Evolutionary conservation across 2,113 vertebrate species (phyloP), one percentile per base, ranked within the genome.

Genomic region (Craseonycteris thonglongyai): DNA sequence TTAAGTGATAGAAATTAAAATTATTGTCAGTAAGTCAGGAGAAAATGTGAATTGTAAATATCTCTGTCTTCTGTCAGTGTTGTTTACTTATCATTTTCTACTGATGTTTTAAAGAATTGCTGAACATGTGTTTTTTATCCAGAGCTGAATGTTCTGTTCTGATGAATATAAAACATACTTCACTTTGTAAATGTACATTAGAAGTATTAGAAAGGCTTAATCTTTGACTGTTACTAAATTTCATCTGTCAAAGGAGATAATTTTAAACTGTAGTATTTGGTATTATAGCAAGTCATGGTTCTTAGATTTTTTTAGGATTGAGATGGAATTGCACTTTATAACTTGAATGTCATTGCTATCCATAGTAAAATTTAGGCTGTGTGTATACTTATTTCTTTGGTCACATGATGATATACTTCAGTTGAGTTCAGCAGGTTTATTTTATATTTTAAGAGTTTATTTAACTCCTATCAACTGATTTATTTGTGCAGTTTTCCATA

Each of bases 81-180:
- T 97, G 65, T 95, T 97, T 97, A 90, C 94, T 94, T 84, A 95
- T 88, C 96, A 93, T 85, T 86, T 98, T n/a, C 28, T 58, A 71
- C 66, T 96, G 51, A 82, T 88, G 96, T 82, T 96, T 96, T 93
- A 92, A 93, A 93, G 90, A 95, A 94, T 91, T 92, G 81, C 76
- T 93, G 94, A 95, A 85, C 76, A 51, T 90, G 35, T 96, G 90
- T 95, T 97, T 97, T 95, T 96, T 97, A 97, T 98, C 95, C 93
- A 85, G 93, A 86, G 58, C 90, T 93, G 75, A 96, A 76, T 96
- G 79, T 95, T 97, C 87, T 95, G 28, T 92, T 95, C 16, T 89
- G 72, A 96, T 91, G 88, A 96, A 89, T 95, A 91, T 61, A 79
- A 92, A 96, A 74, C 92, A 30, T 86, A 88, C 92, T 98, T 97